Base-by-base conservation (phyloP, 2,888 invertebrate species). In the Eupithecia abbreviata region DNA sequence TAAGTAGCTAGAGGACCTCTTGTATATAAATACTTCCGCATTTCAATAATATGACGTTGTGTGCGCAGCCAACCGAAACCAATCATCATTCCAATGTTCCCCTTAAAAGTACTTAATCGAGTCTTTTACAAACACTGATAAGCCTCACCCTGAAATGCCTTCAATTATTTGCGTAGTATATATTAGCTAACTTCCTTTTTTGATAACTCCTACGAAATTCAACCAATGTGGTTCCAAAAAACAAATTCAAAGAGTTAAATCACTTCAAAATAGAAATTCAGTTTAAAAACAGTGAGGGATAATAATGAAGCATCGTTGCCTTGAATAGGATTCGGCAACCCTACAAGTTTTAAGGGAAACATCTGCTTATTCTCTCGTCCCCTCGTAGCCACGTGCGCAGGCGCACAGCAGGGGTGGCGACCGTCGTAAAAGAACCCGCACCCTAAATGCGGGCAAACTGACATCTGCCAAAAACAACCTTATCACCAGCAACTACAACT, bases 331-430 rank as follows among this genome's bases (percentile, higher is more conserved):
- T 85, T 81, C 82, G 85, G 90, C 87, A 89, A 85, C 91, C 89
- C 89, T 87, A 88, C 85, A 85, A 88, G 77, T 78, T 67, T 58
- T 30, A 68, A 80, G 73, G 78, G 85, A 87, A 91, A 93, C 94
- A 94, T 94, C 94, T 94, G 94, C 93, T 88, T 84, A 84, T 85
- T 83, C 85, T 83, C 84, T 82, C 84, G 85, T 87, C 88, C 90
- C 90, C 86, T 85, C 84, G 78, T 75, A 83, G 89, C 90, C 93
- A 94, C 94, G 93, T 93, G 94, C 94, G 91, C 90, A 85, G 79
- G 83, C 89, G 88, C 92, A 85, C 90, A 90, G 91, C 92, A 93
- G 92, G 93, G 94, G 90, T 92, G 89, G 91, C 90, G 85, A 84
- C 87, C 85, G 87, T 90, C 91, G 89, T 91, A 91, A 93, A 92